A percentile compares a stretch with the other conserved stretches of the same genome.
These are phyloP conservation scores for Nephila pilipes DNA, from an alignment of 1,140 invertebrate genomes.

Conservation along the genomic window DNA sequence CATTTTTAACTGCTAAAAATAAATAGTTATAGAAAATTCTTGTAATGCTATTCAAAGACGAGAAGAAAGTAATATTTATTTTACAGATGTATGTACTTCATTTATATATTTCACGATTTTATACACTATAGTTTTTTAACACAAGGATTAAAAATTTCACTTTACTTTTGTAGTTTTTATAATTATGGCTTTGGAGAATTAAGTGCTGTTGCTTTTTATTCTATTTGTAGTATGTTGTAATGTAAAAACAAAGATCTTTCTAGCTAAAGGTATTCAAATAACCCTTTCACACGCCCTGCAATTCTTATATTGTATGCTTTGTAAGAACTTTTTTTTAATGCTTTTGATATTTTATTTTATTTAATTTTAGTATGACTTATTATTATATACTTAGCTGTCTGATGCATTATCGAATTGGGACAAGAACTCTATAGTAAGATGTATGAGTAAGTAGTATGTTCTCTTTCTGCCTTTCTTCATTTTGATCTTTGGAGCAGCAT, in stretches of 20 bases:
- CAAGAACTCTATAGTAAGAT: slow-evolving; percentile 82
- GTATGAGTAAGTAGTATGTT: slow-evolving; percentile 91
- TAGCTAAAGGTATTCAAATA: slow-evolving; percentile 97
- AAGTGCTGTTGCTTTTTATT: background rate
- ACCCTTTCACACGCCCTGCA: slow-evolving; percentile 95
- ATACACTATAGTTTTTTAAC: no score
- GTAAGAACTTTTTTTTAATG: slow-evolving; percentile 83
- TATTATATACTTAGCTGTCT: slow-evolving; percentile 79
- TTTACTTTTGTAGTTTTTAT: no score
- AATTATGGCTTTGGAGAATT: no score
- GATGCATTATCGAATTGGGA: slow-evolving; percentile 79
- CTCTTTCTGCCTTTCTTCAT: slow-evolving; percentile 94
- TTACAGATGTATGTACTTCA: no score
- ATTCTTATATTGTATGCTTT: slow-evolving; percentile 94
- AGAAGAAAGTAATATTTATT: no score
- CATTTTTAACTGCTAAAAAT: no score
- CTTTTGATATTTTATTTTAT: background rate
- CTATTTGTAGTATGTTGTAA: slow-evolving; percentile 88
- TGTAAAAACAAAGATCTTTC: slow-evolving; percentile 93
- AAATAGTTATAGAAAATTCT: no score
- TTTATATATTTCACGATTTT: no score
- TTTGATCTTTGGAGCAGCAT: slow-evolving; percentile 92
- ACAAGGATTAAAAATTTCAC: no score
- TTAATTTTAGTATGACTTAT: background rate
- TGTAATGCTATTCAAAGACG: no score